Evolutionary conservation across 2,113 vertebrate species (phyloP).

Genomic region (Ceuthmochares aereus): DNA sequence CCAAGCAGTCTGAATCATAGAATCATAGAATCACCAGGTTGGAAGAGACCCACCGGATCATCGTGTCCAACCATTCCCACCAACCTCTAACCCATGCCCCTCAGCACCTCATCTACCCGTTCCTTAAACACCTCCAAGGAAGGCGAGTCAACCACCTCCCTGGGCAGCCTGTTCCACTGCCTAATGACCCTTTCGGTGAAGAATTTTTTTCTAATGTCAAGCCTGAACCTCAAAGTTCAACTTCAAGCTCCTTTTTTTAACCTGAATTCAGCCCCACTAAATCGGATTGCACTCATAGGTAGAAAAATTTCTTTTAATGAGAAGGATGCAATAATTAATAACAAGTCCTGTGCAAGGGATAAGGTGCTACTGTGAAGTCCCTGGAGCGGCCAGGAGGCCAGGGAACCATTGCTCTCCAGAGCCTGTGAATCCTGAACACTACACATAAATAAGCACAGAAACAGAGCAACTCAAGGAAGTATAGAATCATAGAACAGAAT

Average conservation of each 20-base stretch:
- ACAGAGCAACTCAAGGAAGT: background rate
- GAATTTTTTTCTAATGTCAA: too few relatives aligned
- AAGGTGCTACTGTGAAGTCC: background rate
- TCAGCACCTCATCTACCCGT: too few relatives aligned
- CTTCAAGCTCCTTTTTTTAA: background rate
- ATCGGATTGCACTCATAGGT: background rate
- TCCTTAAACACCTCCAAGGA: too few relatives aligned
- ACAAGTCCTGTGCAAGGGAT: background rate
- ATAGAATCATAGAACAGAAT: too few relatives aligned
- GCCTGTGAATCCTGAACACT: background rate
- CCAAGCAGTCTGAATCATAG: background rate
- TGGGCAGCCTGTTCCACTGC: too few relatives aligned
- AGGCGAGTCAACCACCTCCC: too few relatives aligned
- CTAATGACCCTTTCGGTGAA: too few relatives aligned
- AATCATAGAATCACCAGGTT: too few relatives aligned
- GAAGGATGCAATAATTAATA: background rate
- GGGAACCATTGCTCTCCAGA: background rate
- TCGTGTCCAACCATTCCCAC: too few relatives aligned
- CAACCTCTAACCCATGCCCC: too few relatives aligned
- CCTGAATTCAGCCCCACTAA: background rate
- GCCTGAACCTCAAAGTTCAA: too few relatives aligned
- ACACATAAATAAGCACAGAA: background rate
- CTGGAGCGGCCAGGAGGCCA: background rate
- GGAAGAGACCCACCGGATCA: too few relatives aligned
- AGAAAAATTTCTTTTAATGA: background rate